These are phyloP conservation scores for Thecocarcelia acutangulata DNA, from an alignment of 2,888 invertebrate genomes.

Conservation along the genomic window DNA sequence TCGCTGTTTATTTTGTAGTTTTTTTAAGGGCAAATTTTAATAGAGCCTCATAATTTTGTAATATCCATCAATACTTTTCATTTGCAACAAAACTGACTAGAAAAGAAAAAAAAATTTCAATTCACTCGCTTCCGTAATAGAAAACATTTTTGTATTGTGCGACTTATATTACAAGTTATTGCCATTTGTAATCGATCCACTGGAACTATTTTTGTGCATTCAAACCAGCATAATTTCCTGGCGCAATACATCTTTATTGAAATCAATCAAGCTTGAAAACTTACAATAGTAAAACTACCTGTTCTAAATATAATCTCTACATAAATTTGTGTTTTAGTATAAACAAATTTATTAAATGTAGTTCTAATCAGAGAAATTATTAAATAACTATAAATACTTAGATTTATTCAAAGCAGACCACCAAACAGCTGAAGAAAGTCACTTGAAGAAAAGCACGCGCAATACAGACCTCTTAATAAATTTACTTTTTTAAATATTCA, in stretches of 20 bases:
- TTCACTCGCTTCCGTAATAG: no score
- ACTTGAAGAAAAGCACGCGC: slow-evolving; percentile 57
- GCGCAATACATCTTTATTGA: neutral
- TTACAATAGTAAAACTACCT: neutral
- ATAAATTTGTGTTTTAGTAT: neutral
- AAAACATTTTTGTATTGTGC: no score
- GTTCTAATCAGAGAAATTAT: no score
- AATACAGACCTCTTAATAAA: slow-evolving; percentile 73
- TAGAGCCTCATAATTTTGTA: no score
- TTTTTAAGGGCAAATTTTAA: no score
- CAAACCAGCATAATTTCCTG: neutral
- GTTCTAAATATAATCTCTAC: neutral
- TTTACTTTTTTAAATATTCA: neutral
- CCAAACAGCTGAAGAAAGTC: slow-evolving; percentile 63
- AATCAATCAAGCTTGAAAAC: slow-evolving; percentile 54
- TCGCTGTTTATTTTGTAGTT: no score
- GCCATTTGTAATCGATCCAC: no score
- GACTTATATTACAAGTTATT: no score
- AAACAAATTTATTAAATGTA: slow-evolving; percentile 7
- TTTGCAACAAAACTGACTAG: no score
- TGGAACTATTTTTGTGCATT: no score
- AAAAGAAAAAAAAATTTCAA: no score
- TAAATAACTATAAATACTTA: slow-evolving; percentile 52
- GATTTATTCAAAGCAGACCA: neutral
- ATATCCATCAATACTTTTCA: no score